Base-by-base conservation (phyloP, 1,140 invertebrate species). In the Orius laevigatus region DNA sequence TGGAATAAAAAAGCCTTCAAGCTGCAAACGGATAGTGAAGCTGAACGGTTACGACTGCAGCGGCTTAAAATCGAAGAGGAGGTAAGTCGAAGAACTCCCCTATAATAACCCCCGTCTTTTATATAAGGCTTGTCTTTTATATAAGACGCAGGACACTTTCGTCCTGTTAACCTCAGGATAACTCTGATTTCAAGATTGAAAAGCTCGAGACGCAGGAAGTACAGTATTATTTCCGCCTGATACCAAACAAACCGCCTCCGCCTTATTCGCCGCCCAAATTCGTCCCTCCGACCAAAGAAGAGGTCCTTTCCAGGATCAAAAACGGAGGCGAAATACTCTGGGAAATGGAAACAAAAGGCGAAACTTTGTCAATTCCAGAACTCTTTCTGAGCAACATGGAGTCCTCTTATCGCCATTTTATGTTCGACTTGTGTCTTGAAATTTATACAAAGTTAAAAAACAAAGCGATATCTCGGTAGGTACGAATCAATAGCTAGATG, bases 171-270 rank as follows among this genome's bases (percentile, higher is more conserved):
- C 14, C 46, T 39, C 20, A 32, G n/a, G 9, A 35, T 47, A 33
- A 54, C 50, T 49, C 55, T 49, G 46, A 33, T 40, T 64, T 60
- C 46, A 49, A 74, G 71, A 74, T 74, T 49, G 71, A 74, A 50
- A 66, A 71, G 55, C 58, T 75, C 5, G 72, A 76, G 62, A 64
- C 68, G 45, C 62, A 67, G 52, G 66, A 73, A 52, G 64, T 69
- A 16, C 69, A 71, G 1, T 56, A 67, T 34, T 77, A 72, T 49
- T 65, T 78, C 9, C 61, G 75, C 32, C 73, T 76, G 59, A 78
- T 79, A 48, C 76, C 77, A n/a, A 75, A 76, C 53, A 81, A 81
- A 59, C 77, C 78, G 8, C 78, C 78, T 5, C 78, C 78, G 0
- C 78, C 78, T 0, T 82, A 81, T 53, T 77, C 71, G 5, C 78